These are phyloP conservation scores for Periparus ater DNA, from an alignment of 2,797 vertebrate genomes.

Conservation along the genomic window DNA sequence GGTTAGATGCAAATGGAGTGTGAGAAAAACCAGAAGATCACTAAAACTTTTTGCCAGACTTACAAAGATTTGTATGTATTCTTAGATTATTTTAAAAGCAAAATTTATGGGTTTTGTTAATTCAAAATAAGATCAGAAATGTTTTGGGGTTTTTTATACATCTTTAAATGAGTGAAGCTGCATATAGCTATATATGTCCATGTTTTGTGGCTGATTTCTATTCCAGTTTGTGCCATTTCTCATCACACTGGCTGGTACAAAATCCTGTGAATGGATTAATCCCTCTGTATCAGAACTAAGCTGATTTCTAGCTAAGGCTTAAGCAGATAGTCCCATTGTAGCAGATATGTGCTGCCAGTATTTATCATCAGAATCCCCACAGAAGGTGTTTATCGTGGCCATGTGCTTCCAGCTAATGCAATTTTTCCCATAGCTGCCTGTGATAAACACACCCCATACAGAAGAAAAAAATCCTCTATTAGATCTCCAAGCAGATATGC, in stretches of 20 bases:
- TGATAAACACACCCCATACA: background rate
- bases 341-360: constrained; percentile 20
- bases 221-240: background rate
- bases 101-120: background rate
- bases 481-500: background rate
- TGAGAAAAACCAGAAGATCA: background rate
- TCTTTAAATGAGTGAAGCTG: background rate
- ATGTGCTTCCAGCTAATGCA: background rate
- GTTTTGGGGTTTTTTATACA: background rate
- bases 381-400: background rate
- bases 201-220: background rate
- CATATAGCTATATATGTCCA: background rate
- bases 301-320: constrained; percentile 43
- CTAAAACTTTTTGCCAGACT: background rate
- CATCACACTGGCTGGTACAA: background rate
- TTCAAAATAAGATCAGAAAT: background rate
- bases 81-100: background rate
- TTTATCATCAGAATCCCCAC: background rate
- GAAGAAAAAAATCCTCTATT: background rate
- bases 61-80: background rate
- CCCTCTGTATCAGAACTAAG: constrained; percentile 26
- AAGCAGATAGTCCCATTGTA: constrained; percentile 28
- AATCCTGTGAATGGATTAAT: constrained; percentile 46
- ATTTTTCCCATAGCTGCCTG: background rate
- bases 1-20: background rate